Evolutionary conservation across 2,797 vertebrate species (phyloP).

Genomic region (Agapornis canus): DNA sequence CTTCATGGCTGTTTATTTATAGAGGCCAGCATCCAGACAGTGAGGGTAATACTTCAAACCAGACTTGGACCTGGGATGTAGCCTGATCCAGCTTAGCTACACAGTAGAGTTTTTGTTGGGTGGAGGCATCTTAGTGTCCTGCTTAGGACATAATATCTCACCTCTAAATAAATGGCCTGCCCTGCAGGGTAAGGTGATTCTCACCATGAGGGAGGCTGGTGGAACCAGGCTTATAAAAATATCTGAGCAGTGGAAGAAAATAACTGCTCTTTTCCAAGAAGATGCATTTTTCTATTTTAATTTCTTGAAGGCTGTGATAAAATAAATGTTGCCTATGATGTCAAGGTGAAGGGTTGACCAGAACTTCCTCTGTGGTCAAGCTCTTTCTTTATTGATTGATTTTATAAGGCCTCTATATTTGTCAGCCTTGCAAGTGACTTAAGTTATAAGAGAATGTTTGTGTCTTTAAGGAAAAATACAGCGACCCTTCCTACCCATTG

Average conservation of each 20-base stretch:
- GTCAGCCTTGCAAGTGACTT: constrained; percentile 37
- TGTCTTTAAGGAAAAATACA: constrained; percentile 65
- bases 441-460: constrained; percentile 56
- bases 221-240: constrained; percentile 65
- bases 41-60: constrained; percentile 54
- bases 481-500: not conserved
- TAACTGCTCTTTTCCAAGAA: constrained; percentile 72
- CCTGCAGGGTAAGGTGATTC: constrained; percentile 54
- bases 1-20: constrained; percentile 55
- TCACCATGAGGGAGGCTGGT: constrained; percentile 23
- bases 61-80: constrained; percentile 17
- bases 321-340: constrained; percentile 69
- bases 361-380: constrained; percentile 56
- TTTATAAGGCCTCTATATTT: constrained; percentile 59
- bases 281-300: constrained; percentile 70
- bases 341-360: constrained; percentile 46
- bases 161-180: constrained; percentile 65
- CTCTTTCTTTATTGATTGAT: constrained; percentile 59
- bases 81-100: constrained; percentile 29
- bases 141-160: constrained; percentile 45
- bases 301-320: constrained; percentile 67
- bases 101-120: constrained; percentile 58
- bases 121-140: constrained; percentile 53
- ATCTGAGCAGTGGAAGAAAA: constrained; percentile 60
- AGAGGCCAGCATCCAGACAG: constrained; percentile 44